Evolutionary conservation across 2,113 vertebrate species (phyloP), one percentile per base, ranked within the genome.

Genomic region (Machaerirhynchus nigripectus): DNA sequence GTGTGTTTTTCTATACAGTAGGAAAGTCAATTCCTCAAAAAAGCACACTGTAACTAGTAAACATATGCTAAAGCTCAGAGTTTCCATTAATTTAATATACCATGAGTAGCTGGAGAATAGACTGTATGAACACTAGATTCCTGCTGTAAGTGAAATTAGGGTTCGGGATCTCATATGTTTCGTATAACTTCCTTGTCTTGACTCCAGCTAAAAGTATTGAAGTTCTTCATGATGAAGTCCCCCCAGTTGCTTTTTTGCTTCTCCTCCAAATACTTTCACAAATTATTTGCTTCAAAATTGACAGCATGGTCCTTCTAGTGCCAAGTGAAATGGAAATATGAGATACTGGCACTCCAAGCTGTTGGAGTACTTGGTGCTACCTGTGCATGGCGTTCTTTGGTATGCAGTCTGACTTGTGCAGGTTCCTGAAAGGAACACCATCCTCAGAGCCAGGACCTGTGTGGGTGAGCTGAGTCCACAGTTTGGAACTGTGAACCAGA

Each of bases 21-120:
- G 71, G 27, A 77, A 90, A 90, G 44, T 39, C 0, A 0, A 47
- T 33, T 8, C 12, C 79, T 84, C 47, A 64, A 42, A 80, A 84
- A 86, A 81, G 2, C 85, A 90, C 92, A 64, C 68, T 94, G 77
- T 74, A 93, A 56, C 68, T 88, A 68, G 93, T 94, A 96, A 94
- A 56, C 79, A 95, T 64, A 92, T 84, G 83, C 44, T 90, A 57
- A 84, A 94, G 56, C 73, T 90, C 82, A 93, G 42, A 74, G 44
- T 95, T 95, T 95, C 85, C 71, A 93, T 94, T 95, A 78, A 91
- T 88, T 86, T 93, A 92, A 87, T 94, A 78, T 35, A 90, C 37
- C 50, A 60, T 52, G 39, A 4, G 2, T 80, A 65, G 74, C 65
- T 96, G 82, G 50, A 94, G 84, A 91, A 65, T 55, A 59, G 47